These are phyloP conservation scores for Lethrus apterus DNA, from an alignment of 1,140 invertebrate genomes.

Conservation along the genomic window DNA sequence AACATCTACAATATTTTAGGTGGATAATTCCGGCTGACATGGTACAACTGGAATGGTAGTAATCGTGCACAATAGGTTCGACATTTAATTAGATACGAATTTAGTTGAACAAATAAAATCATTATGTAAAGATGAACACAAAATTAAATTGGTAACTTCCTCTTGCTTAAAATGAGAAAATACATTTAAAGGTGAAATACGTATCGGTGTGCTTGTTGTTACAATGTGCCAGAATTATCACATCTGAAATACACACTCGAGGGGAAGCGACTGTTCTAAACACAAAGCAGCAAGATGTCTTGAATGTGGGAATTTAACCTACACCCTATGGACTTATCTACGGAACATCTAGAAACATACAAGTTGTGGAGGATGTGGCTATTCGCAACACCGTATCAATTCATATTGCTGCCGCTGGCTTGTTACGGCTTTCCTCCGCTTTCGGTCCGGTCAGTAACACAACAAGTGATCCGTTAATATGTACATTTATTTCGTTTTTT, in stretches of 20 bases:
- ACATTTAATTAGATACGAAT: not conserved
- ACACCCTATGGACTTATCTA: slow-evolving; percentile 21
- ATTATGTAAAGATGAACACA: not conserved
- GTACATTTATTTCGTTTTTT: slow-evolving; percentile 13
- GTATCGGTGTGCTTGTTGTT: no score
- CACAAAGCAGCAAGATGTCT: slow-evolving; percentile 25
- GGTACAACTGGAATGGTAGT: no score
- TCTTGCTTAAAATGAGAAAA: no score
- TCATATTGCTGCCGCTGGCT: slow-evolving; percentile 23
- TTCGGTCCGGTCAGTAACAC: slow-evolving; percentile 18
- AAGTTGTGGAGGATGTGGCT: slow-evolving; percentile 19
- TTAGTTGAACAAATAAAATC: not conserved
- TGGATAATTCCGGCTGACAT: no score
- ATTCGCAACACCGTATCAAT: slow-evolving; percentile 25
- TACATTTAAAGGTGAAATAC: no score
- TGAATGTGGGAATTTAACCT: slow-evolving; percentile 22
- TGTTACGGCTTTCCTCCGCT: slow-evolving; percentile 12
- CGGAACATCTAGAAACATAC: slow-evolving; percentile 20
- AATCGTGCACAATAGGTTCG: not conserved
- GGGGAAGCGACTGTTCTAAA: slow-evolving; percentile 23
- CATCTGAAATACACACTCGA: not conserved
- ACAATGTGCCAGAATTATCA: no score
- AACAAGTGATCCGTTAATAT: slow-evolving; percentile 25
- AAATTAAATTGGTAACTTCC: not conserved
- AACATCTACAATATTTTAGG: slow-evolving; percentile 19